Evolutionary conservation across 2,888 invertebrate genomes (phyloP).

Genomic region (Zaprionus obscuricornis): DNA sequence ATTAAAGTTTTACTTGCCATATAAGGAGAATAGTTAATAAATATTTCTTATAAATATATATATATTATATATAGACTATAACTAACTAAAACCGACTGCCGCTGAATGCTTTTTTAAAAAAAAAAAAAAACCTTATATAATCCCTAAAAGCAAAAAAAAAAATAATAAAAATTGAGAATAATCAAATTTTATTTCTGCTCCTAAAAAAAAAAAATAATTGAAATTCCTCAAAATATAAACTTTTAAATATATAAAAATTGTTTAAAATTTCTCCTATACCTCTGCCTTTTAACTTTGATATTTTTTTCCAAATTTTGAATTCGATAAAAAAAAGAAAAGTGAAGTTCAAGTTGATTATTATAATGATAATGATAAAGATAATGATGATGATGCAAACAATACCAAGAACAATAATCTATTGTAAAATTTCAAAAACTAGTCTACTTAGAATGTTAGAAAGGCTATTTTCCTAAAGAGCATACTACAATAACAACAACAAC

Average conservation of each 20-base stretch:
- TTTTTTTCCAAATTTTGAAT: too few relatives aligned
- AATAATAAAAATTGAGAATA: not conserved
- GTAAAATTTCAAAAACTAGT: conserved; percentile 68
- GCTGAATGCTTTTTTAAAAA: conserved; percentile 60
- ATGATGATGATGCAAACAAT: conserved; percentile 40
- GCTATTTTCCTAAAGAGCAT: conserved; percentile 72
- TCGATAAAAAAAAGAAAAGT: too few relatives aligned
- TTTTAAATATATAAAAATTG: too few relatives aligned
- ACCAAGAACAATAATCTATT: conserved; percentile 78
- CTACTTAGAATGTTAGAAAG: conserved; percentile 72
- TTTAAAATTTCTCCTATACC: too few relatives aligned
- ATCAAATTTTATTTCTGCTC: too few relatives aligned
- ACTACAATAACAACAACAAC: conserved; percentile 43
- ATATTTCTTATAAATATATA: conserved; percentile 8
- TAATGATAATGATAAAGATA: conserved; percentile 35
- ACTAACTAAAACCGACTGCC: conserved; percentile 60
- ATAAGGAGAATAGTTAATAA: conserved; percentile 31
- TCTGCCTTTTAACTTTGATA: too few relatives aligned
- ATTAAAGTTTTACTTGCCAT: conserved; percentile 38
- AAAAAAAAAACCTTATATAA: not conserved
- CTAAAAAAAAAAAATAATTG: too few relatives aligned
- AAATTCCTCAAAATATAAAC: too few relatives aligned
- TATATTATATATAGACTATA: not conserved
- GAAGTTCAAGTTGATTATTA: too few relatives aligned
- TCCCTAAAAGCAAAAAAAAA: conserved; percentile 17